Percentiles rank a stretch among this genome's conserved stretches.
phyloP scores from a whole-genome alignment of 2,888 invertebrate species.

The Ormyrus nitidulus region DNA sequence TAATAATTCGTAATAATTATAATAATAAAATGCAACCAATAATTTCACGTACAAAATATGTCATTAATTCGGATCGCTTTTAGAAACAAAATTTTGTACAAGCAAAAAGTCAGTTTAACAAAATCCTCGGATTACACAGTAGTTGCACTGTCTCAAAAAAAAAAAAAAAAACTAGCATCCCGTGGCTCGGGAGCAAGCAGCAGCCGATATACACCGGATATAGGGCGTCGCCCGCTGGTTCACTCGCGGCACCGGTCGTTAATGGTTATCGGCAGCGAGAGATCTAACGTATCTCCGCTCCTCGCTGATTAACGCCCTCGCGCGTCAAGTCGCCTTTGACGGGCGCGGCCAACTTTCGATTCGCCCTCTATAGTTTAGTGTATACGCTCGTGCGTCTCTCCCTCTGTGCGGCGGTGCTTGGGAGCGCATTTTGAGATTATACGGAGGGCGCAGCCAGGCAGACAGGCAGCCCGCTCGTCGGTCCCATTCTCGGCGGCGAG shows the following conservation, averaged over 20 bases:
- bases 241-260: conserved; percentile 27
- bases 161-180: too few species aligned
- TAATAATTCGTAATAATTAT: too few species aligned
- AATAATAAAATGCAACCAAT: too few species aligned
- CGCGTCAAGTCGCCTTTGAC: conserved; percentile 36
- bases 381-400: too few species aligned
- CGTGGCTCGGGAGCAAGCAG: neutral
- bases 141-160: too few species aligned
- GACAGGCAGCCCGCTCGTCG: neutral
- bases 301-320: conserved; percentile 38
- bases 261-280: conserved; percentile 33
- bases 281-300: conserved; percentile 29
- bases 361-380: neutral
- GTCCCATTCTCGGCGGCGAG: neutral
- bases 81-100: too few species aligned
- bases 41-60: too few species aligned
- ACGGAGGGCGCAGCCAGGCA: neutral
- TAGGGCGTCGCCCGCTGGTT: conserved; percentile 10
- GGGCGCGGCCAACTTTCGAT: conserved; percentile 34
- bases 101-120: too few species aligned
- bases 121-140: too few species aligned
- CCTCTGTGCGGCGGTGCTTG: neutral
- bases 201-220: neutral
- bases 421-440: conserved; percentile 35
- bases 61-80: too few species aligned